These are phyloP conservation scores for Argya squamiceps DNA, from an alignment of 2,797 vertebrate species.

Conservation along the genomic window DNA sequence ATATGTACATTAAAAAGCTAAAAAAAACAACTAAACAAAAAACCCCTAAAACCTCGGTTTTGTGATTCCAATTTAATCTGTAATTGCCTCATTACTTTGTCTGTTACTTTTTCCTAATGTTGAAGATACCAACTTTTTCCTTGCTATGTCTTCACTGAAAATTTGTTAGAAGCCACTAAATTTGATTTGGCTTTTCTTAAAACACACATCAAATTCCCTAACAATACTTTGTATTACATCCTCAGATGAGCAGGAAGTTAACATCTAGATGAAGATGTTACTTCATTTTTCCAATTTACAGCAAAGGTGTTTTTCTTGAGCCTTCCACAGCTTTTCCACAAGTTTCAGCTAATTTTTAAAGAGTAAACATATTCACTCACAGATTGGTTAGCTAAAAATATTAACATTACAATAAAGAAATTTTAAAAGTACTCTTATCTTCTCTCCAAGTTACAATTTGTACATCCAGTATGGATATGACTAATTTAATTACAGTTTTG, in stretches of 20 bases:
- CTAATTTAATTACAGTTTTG: background rate
- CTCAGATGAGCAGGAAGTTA: background rate
- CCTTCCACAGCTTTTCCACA: background rate
- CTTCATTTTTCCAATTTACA: background rate
- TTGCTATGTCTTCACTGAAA: background rate
- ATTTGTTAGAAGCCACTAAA: background rate
- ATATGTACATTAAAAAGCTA: background rate
- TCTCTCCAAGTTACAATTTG: background rate
- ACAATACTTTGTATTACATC: background rate
- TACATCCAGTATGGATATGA: background rate
- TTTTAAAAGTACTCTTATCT: background rate
- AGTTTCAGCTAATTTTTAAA: background rate
- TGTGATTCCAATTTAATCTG: background rate
- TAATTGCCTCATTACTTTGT: background rate
- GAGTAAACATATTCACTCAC: background rate
- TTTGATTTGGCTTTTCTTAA: background rate
- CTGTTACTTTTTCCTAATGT: rapidly evolving
- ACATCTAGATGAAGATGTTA: background rate
- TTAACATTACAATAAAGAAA: background rate
- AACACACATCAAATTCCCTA: background rate
- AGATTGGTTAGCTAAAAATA: background rate
- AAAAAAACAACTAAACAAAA: background rate
- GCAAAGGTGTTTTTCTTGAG: background rate
- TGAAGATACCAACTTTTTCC: background rate
- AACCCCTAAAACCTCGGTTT: background rate